Conservation (phyloP, 2,797 vertebrate species). For the Dallia pectoralis region DNA sequence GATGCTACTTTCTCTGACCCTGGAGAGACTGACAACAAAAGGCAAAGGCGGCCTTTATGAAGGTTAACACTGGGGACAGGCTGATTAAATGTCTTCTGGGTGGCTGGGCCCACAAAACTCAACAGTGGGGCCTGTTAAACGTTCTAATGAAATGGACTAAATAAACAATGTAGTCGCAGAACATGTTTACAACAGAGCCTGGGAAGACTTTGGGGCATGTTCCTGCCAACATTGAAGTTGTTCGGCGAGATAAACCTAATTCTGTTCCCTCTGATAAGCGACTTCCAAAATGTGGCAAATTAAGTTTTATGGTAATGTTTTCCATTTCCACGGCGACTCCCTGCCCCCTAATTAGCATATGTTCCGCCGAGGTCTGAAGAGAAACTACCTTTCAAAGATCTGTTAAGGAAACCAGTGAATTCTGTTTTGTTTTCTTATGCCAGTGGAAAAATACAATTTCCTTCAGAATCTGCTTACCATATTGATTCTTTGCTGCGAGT, state of each 20-base stretch:
- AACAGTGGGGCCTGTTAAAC: slow-evolving; percentile 44
- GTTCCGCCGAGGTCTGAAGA: slow-evolving; percentile 41
- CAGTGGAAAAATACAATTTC: slow-evolving; percentile 29
- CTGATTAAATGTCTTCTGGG: slow-evolving; percentile 64
- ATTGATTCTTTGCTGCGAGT: not conserved
- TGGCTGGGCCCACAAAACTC: slow-evolving; percentile 29
- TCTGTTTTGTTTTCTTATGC: slow-evolving; percentile 46
- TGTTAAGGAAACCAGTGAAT: slow-evolving; percentile 12
- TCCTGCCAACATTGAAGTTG: not conserved
- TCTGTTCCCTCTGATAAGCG: slow-evolving; percentile 15
- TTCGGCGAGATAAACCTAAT: slow-evolving; percentile 21
- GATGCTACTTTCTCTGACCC: slow-evolving; percentile 71
- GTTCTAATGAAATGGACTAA: slow-evolving; percentile 52
- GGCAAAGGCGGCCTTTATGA: slow-evolving; percentile 47
- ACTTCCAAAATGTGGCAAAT: slow-evolving; percentile 21
- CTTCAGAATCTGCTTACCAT: slow-evolving; percentile 34
- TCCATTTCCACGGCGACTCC: slow-evolving; percentile 43
- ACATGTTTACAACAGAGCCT: slow-evolving; percentile 6
- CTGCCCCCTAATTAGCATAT: slow-evolving; percentile 47
- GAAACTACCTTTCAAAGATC: slow-evolving; percentile 41
- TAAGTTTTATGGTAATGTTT: slow-evolving; percentile 35
- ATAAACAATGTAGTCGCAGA: slow-evolving; percentile 47
- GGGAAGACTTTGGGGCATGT: slow-evolving; percentile 1
- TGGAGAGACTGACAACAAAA: slow-evolving; percentile 54
- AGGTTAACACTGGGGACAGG: slow-evolving; percentile 58